Evolutionary conservation across 1,140 invertebrate genomes (phyloP).

Genomic region (Sesamia nonagrioides): DNA sequence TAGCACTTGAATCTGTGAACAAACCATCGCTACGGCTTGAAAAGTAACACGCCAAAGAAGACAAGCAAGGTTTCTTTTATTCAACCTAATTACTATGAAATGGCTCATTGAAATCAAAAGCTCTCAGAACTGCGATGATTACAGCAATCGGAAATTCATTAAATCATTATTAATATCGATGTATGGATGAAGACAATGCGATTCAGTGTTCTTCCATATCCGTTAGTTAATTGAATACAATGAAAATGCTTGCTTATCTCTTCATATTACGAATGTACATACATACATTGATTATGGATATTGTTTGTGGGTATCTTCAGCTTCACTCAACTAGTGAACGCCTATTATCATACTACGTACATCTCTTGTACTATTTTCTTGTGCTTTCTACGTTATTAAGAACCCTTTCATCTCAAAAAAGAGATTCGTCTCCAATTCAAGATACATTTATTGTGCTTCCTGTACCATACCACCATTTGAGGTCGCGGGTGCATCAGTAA

Average conservation of each 20-base stretch:
- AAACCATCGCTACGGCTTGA: background rate
- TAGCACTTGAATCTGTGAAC: background rate
- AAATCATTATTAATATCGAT: slow-evolving; percentile 49
- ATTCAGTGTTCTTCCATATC: slow-evolving; percentile 50
- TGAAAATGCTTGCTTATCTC: slow-evolving; percentile 42
- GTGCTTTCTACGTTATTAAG: slow-evolving; percentile 11
- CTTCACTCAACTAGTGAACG: slow-evolving; percentile 17
- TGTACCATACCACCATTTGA: background rate
- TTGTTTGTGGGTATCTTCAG: slow-evolving; percentile 31
- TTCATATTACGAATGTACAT: slow-evolving; percentile 47
- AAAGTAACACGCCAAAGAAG: slow-evolving; percentile 18
- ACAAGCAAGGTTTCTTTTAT: slow-evolving; percentile 3
- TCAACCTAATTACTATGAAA: slow-evolving; percentile 30
- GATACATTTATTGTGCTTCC: slow-evolving; percentile 13
- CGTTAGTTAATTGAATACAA: slow-evolving; percentile 58
- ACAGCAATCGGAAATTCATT: slow-evolving; percentile 52
- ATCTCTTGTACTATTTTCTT: slow-evolving; percentile 15
- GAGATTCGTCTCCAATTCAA: background rate
- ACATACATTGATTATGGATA: slow-evolving; percentile 49
- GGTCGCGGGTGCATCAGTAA: background rate
- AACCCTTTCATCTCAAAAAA: slow-evolving; percentile 19
- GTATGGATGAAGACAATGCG: slow-evolving; percentile 54
- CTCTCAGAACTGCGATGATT: slow-evolving; percentile 41
- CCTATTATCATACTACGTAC: slow-evolving; percentile 10
- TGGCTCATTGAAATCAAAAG: slow-evolving; percentile 45